Evolutionary conservation across 2,888 invertebrate species (phyloP).

Genomic region (Tethea ocularis): DNA sequence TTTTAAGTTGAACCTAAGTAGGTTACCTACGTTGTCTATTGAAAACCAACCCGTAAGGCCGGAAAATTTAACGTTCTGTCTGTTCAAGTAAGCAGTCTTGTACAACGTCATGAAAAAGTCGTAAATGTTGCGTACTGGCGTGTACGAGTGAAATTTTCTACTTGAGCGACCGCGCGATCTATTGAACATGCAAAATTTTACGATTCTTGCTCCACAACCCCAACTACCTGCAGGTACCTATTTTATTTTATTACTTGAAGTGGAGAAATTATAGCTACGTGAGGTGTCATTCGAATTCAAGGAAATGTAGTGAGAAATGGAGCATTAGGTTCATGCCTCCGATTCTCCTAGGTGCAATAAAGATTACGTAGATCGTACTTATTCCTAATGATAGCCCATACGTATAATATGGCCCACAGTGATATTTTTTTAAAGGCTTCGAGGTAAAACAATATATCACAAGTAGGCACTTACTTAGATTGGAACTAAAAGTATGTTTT

Average conservation of each 20-base stretch:
- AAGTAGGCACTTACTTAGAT: too few relatives aligned
- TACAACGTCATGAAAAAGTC: constrained; percentile 71
- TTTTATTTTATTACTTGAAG: constrained; percentile 53
- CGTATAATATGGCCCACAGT: too few relatives aligned
- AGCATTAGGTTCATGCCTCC: neutral
- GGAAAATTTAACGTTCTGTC: constrained; percentile 63
- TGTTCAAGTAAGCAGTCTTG: constrained; percentile 58
- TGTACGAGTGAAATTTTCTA: constrained; percentile 70
- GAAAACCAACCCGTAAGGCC: constrained; percentile 46
- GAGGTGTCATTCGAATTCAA: constrained; percentile 36
- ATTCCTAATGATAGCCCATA: neutral
- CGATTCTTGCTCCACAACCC: constrained; percentile 47
- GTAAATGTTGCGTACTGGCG: constrained; percentile 72
- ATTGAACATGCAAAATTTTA: constrained; percentile 71
- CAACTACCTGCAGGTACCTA: constrained; percentile 41
- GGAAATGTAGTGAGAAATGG: constrained; percentile 18
- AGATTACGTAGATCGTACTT: neutral
- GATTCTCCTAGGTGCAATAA: neutral
- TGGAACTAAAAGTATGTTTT: too few relatives aligned
- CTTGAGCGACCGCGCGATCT: constrained; percentile 62
- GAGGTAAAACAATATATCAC: too few relatives aligned
- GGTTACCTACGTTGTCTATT: constrained; percentile 23
- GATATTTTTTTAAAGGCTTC: too few relatives aligned
- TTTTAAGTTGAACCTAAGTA: constrained; percentile 19
- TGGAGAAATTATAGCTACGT: constrained; percentile 47